Evolutionary conservation across 2,888 invertebrate genomes (phyloP), one percentile per base, ranked within the genome.

Genomic region (Electrophaes corylata): DNA sequence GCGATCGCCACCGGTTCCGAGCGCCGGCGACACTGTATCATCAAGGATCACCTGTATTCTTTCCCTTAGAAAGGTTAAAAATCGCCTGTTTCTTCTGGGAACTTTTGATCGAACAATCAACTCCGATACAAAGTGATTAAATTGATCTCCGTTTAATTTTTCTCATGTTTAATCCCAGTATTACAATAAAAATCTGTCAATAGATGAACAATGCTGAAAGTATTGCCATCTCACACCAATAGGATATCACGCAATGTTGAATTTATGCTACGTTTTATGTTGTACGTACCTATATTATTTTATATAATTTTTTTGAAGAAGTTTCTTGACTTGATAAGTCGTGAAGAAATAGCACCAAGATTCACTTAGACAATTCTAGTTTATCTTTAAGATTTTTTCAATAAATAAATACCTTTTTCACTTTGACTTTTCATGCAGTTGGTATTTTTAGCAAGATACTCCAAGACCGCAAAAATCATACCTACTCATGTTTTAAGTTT

Each of bases 1-100:
- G 83, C 79, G 79, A 79, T 83, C 80, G 85, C 86, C 82, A 84
- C 84, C 73, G 83, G 79, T 78, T 83, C 74, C 66, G 66, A 62
- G 57, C 66, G 60, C 56, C 60, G 49, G 44, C 59, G 60, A 41
- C 55, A 48, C 19, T 26, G 10, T 43, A 35, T 14, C 39, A 18
- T 20, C 35, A 40, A 49, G 40, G 31, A 40, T 41, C 57, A 56
- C 64, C 54, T 53, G 47, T 57, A 66, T 53, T 29, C 19, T 57
- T 51, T 43, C 20, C 4, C n/a, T n/a, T 3, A 2, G 20, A 16
- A 67, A 56, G 50, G 61, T 52, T 35, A 8, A 54, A 6, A 57
- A 31, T 66, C 39, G 46, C 20, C 14, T 55, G 43, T 12, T 8
- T 3, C 1, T 40, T 41, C 43, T 54, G 20, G 62, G 57, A 67